Evolutionary conservation across 2,797 vertebrate genomes (phyloP).

Genomic region (Muraenolepis orangiensis): DNA sequence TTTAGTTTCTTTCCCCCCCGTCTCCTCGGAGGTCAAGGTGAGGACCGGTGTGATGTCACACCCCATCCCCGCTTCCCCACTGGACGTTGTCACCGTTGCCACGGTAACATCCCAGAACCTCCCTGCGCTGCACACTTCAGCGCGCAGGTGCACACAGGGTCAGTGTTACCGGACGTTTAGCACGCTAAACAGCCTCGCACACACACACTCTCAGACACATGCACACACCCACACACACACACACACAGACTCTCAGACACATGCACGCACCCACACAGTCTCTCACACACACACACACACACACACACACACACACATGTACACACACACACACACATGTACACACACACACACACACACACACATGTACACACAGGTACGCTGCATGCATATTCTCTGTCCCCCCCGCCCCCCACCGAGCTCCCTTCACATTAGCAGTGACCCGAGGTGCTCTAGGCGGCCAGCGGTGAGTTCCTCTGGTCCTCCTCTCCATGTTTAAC

Average conservation of each 20-base stretch:
- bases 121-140: constrained; percentile 26
- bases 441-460: not conserved
- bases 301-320: no score
- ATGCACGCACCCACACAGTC: not conserved
- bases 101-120: constrained; percentile 40
- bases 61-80: constrained; percentile 5
- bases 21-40: constrained; percentile 36
- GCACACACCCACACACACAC: not conserved
- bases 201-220: not conserved
- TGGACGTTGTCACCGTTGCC: constrained; percentile 40
- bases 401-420: no score
- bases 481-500: not conserved
- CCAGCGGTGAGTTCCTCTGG: not conserved
- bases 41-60: constrained; percentile 37
- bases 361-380: not conserved
- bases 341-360: not conserved
- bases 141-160: constrained; percentile 36
- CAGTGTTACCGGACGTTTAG: constrained; percentile 23
- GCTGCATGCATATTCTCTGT: not conserved
- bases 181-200: not conserved
- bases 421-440: not conserved
- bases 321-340: not conserved
- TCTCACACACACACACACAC: no score
- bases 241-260: not conserved
- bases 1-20: not conserved